These are phyloP conservation scores for Rhamphomyia laevipes DNA, from an alignment of 2,888 invertebrate species.

Conservation along the genomic window DNA sequence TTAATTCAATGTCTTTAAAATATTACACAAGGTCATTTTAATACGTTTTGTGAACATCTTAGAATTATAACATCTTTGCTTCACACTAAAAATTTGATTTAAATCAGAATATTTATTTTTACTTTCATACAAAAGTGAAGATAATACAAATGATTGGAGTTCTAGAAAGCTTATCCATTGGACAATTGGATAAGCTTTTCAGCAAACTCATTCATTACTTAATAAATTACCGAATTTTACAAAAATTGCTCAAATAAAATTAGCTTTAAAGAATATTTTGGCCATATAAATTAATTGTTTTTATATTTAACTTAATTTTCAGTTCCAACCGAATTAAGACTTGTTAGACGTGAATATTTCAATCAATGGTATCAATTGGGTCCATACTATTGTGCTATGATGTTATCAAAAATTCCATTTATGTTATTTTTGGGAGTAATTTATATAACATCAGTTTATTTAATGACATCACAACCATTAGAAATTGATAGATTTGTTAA, in stretches of 20 bases:
- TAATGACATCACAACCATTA: slow-evolving; percentile 64
- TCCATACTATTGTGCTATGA: slow-evolving; percentile 65
- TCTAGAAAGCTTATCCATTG: no score
- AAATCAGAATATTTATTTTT: no score
- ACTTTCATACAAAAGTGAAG: no score
- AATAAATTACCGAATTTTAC: no score
- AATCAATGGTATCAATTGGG: slow-evolving; percentile 75
- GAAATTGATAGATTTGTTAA: slow-evolving; percentile 53
- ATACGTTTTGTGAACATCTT: no score
- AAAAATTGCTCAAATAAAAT: no score
- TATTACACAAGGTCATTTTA: neutral
- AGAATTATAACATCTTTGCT: no score
- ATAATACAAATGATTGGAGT: neutral
- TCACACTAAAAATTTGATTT: no score
- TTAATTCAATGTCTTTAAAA: slow-evolving; percentile 15
- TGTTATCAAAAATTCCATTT: slow-evolving; percentile 57
- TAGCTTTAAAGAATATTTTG: neutral
- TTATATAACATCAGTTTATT: slow-evolving; percentile 59
- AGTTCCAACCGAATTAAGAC: slow-evolving; percentile 69
- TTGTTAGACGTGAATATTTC: slow-evolving; percentile 70
- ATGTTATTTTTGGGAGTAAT: slow-evolving; percentile 56
- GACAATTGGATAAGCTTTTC: no score
- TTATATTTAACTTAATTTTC: slow-evolving; percentile 26
- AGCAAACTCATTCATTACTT: no score
- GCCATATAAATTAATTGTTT: neutral